Evolutionary conservation across 1,140 invertebrate species (phyloP).

Genomic region (Bradynema listronoti): DNA sequence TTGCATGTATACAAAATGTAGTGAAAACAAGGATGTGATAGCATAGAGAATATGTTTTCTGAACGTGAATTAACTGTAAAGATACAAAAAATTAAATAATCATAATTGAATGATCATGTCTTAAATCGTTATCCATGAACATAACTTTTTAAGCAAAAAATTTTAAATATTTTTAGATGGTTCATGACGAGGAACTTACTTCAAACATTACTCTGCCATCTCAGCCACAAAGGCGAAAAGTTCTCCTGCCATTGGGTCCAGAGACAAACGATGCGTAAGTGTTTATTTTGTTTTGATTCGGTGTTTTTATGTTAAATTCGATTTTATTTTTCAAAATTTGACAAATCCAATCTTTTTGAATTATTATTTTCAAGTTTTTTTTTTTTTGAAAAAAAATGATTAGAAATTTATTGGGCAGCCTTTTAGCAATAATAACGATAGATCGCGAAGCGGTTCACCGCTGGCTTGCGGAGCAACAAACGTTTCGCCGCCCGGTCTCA

Average conservation of each 20-base stretch:
- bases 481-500: conserved; percentile 22
- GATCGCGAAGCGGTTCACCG: too few relatives aligned
- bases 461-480: too few relatives aligned
- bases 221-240: conserved; percentile 17
- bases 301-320: neutral
- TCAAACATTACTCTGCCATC: conserved; percentile 10
- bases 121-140: too few relatives aligned
- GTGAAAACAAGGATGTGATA: too few relatives aligned
- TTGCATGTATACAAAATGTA: too few relatives aligned
- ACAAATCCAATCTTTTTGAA: too few relatives aligned
- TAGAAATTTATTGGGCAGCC: neutral
- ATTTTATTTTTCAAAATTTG: neutral
- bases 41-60: too few relatives aligned
- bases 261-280: conserved; percentile 5
- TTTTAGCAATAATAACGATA: conserved; percentile 7
- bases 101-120: too few relatives aligned
- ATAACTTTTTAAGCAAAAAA: too few relatives aligned
- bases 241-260: conserved; percentile 16
- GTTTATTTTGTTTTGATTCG: neutral
- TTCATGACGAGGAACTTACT: conserved; percentile 35
- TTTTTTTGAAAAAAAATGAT: conserved; percentile 4
- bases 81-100: too few relatives aligned
- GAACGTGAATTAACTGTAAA: too few relatives aligned
- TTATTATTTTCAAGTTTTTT: too few relatives aligned
- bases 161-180: conserved; percentile 14